Evolutionary conservation across 2,888 invertebrate species (phyloP).

Genomic region (Lasius fuliginosus): DNA sequence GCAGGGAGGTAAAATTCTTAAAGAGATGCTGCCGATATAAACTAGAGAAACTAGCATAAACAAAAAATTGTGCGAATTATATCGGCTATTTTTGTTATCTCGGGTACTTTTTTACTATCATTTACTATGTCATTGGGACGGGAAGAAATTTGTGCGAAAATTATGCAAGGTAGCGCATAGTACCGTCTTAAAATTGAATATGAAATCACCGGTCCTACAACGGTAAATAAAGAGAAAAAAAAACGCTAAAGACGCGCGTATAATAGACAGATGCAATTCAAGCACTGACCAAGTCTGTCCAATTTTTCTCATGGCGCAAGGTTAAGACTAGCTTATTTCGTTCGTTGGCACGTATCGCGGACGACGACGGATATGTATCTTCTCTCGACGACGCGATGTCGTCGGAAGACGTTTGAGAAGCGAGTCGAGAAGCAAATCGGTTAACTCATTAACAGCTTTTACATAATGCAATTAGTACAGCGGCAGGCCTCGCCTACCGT

Average conservation of each 20-base stretch:
- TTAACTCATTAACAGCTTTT: conserved; percentile 74
- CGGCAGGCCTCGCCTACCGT: conserved; percentile 55
- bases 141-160: conserved; percentile 22
- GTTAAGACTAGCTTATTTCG: conserved; percentile 69
- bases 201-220: background rate
- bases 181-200: conserved; percentile 33
- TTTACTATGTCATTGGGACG: background rate
- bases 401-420: conserved; percentile 30
- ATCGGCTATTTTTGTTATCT: background rate
- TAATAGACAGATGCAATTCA: background rate
- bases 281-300: background rate
- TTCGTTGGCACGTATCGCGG: conserved; percentile 63
- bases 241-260: background rate
- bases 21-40: background rate
- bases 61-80: background rate
- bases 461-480: conserved; percentile 78
- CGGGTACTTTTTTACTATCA: conserved; percentile 4
- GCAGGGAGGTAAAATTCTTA: background rate
- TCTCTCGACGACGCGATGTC: conserved; percentile 56
- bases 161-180: conserved; percentile 23
- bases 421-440: background rate
- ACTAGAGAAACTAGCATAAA: background rate
- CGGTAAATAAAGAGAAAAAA: background rate
- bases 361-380: conserved; percentile 52
- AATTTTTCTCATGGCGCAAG: conserved; percentile 59